These are phyloP conservation scores for Halcyon malimbica DNA, from an alignment of 2,113 vertebrate species.

Conservation along the genomic window DNA sequence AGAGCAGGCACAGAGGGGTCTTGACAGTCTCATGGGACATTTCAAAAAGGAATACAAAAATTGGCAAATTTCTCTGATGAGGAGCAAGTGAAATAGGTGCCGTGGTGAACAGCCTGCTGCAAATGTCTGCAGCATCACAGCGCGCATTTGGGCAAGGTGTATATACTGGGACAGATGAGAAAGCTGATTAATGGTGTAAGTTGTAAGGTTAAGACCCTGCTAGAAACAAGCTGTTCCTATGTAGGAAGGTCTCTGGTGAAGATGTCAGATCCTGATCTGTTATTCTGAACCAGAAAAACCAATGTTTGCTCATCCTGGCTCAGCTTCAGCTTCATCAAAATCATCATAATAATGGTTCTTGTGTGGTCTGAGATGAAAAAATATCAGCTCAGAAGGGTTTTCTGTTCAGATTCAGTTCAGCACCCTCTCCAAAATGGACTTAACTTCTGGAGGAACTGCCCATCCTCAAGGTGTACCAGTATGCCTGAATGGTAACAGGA, in stretches of 20 bases:
- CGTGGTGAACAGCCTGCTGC: background rate
- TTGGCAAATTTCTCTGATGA: background rate
- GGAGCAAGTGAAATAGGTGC: background rate
- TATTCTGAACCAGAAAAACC: slow-evolving; percentile 1
- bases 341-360: background rate
- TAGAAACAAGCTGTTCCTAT: background rate
- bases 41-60: background rate
- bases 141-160: background rate
- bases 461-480: background rate
- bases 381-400: background rate
- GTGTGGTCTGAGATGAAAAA: slow-evolving; percentile 20
- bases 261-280: background rate
- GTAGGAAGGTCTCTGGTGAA: background rate
- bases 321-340: slow-evolving; percentile 33
- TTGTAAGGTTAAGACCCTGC: background rate
- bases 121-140: background rate
- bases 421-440: background rate
- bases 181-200: background rate
- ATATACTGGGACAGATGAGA: background rate
- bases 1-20: background rate
- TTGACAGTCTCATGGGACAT: background rate
- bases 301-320: slow-evolving; percentile 17
- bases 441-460: background rate
- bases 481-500: background rate
- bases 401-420: background rate